Base-by-base conservation (phyloP, 2,113 vertebrate genomes). In the Vulpes ferrilata region DNA sequence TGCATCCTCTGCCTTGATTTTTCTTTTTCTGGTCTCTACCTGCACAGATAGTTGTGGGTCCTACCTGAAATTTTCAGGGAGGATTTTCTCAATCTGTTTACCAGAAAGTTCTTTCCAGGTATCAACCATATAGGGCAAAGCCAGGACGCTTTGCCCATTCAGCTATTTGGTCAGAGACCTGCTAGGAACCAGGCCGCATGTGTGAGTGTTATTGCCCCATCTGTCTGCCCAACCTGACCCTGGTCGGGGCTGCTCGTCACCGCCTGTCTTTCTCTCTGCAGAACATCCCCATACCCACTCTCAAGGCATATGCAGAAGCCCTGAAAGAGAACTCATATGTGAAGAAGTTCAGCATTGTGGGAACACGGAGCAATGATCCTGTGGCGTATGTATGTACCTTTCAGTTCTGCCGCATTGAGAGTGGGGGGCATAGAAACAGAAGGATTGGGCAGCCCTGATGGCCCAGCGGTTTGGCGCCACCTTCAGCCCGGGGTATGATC, bases 341-440 rank as follows among this genome's bases (percentile, higher is more conserved):
- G 97, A 99, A 99, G 97, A 99, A 99, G 97, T 99, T 99, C 98
- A 99, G 99, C 98, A 99, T 99, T 5, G 99, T 99, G 87, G 99
- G 99, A 96, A 99, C 99, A 51, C 98, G 99, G 94, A 99, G 99
- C 98, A 99, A 99, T 0, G 99, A 99, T 96, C 99, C 99, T 0
- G 99, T 99, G 91, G 99, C 99, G 8, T 99, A 99, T 73, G 99
- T 99, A 98, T 98, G 99, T 99, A 95, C 79, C 35, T 30, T 85
- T 92, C 60, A 4, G 9, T 25, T 59, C 55, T 17, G n/a, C 55
- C 74, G 13, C 13, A 0, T 20, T 17, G 67, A 67, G 7, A 11
- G 10, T 30, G 27, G 43, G 83, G 59, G 5, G 1, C 55, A 17
- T 38, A 38, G 64, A 78, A 20, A 53, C 55, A 30, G 35, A n/a